These are phyloP conservation scores for Ceyx melanurus DNA, from an alignment of 2,113 vertebrate species.

Conservation along the genomic window DNA sequence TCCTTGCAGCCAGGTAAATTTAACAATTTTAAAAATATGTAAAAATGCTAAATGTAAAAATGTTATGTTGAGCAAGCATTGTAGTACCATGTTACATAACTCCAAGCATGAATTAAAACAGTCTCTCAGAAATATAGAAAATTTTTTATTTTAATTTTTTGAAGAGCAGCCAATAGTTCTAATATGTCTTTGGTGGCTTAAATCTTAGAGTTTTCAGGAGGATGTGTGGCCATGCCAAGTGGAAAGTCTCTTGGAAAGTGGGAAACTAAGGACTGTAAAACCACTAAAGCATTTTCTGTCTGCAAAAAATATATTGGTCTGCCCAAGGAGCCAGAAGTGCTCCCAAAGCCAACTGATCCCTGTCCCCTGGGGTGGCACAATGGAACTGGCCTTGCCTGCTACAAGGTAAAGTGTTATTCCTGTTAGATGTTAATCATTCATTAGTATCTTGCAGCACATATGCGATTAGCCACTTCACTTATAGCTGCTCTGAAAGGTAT, in stretches of 20 bases:
- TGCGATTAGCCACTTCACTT: not conserved
- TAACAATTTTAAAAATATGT: not conserved
- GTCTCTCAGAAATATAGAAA: not conserved
- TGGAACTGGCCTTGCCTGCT: constrained; percentile 80
- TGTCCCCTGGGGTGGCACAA: constrained; percentile 88
- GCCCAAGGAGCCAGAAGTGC: constrained; percentile 65
- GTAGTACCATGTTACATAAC: not conserved
- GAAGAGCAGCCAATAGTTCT: not conserved
- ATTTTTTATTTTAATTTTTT: not conserved
- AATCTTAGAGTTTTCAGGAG: constrained; percentile 73
- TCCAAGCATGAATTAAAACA: not conserved
- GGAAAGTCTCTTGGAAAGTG: constrained; percentile 84
- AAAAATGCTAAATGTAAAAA: not conserved
- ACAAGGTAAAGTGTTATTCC: constrained; percentile 82
- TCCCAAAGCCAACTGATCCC: constrained; percentile 71
- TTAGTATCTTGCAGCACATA: not conserved
- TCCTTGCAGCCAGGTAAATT: constrained; percentile 83
- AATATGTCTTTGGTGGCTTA: constrained; percentile 8
- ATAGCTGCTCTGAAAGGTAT: not conserved
- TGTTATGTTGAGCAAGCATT: not conserved
- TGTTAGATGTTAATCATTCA: not conserved
- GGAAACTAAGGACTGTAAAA: constrained; percentile 86
- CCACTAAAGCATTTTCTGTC: constrained; percentile 87
- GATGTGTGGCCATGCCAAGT: constrained; percentile 85
- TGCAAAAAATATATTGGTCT: constrained; percentile 82